Conservation (phyloP, 2,113 vertebrate genomes). For the Erinaceus europaeus region DNA sequence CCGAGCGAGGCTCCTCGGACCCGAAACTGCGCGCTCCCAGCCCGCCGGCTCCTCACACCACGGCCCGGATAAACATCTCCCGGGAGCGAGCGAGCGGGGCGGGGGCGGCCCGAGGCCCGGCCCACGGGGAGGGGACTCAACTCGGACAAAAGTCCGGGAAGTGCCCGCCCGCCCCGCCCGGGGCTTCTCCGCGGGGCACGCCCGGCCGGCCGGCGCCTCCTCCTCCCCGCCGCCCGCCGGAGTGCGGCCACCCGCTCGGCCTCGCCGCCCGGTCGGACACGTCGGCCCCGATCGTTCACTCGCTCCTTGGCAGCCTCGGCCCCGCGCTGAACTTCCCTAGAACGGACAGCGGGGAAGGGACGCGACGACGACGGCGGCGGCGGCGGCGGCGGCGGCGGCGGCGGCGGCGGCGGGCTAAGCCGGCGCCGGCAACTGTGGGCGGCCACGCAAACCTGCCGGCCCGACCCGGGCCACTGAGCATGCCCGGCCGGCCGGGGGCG, state of each 20-base stretch:
- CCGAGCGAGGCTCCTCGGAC: constrained; percentile 58
- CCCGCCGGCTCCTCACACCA: constrained; percentile 71
- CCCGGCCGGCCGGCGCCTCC: constrained; percentile 45
- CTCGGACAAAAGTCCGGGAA: constrained; percentile 75
- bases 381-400: background rate
- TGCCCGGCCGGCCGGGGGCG: constrained; percentile 41
- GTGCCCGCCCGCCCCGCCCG: constrained; percentile 82
- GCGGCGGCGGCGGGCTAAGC: background rate
- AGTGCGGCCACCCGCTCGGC: background rate
- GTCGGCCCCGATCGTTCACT: too few relatives aligned
- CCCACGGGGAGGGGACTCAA: constrained; percentile 70
- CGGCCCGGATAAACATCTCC: constrained; percentile 77
- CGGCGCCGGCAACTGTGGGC: constrained; percentile 20
- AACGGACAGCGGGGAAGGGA: background rate
- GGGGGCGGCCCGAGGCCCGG: constrained; percentile 59
- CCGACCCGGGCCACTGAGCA: constrained; percentile 65
- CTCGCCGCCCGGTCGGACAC: too few relatives aligned
- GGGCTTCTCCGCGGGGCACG: constrained; percentile 44
- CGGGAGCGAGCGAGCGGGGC: constrained; percentile 38
- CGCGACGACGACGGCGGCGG: background rate
- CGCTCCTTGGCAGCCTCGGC: background rate
- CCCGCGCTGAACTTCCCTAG: background rate
- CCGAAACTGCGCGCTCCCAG: constrained; percentile 43
- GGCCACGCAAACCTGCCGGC: constrained; percentile 61
- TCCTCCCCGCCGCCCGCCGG: background rate